Evolutionary conservation across 2,113 vertebrate genomes (phyloP).

Genomic region (Gasterosteus nipponicus): DNA sequence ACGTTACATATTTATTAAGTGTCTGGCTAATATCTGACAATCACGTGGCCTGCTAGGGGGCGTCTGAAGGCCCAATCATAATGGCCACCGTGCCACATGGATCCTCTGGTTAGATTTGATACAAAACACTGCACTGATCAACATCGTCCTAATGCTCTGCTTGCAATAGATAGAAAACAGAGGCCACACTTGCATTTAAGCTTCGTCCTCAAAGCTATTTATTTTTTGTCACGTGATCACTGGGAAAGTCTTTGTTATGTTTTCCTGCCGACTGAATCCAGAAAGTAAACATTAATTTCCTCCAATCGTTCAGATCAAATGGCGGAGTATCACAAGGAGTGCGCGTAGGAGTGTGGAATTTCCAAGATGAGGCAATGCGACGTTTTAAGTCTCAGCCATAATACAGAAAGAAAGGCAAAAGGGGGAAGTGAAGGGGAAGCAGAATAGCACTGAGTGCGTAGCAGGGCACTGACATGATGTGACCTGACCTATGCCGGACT

Average conservation of each 20-base stretch:
- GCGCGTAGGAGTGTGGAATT: background rate
- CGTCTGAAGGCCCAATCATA: background rate
- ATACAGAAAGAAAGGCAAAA: background rate
- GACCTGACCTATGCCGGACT: background rate
- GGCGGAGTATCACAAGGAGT: background rate
- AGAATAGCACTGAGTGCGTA: background rate
- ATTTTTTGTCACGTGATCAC: background rate
- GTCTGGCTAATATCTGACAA: no score
- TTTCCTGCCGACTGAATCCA: background rate
- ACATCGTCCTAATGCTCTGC: background rate
- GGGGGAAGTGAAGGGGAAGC: background rate
- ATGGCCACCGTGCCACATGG: no score
- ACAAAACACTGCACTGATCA: background rate
- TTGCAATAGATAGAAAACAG: background rate
- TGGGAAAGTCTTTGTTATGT: background rate
- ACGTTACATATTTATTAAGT: no score
- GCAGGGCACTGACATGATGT: background rate
- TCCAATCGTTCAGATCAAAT: background rate
- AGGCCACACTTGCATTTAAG: background rate
- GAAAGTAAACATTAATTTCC: background rate
- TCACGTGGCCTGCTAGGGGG: background rate
- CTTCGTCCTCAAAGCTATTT: background rate
- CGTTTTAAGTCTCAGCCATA: background rate
- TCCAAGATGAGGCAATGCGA: background rate
- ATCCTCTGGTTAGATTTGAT: background rate